phyloP scores from a whole-genome alignment of 2,113 vertebrate species.

The Cisticola juncidis region DNA sequence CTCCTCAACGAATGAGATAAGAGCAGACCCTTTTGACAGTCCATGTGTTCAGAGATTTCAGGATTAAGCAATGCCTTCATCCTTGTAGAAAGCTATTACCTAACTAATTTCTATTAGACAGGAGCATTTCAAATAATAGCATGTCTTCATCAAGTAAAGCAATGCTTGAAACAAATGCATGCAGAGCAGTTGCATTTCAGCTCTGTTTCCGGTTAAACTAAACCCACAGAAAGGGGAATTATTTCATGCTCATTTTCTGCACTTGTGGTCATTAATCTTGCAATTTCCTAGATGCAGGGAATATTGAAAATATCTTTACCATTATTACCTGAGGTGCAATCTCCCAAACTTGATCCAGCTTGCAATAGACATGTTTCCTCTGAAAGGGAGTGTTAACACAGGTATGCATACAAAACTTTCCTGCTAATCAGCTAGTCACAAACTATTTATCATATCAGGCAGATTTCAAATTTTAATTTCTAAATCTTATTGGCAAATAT shows the following conservation, averaged over 20 bases:
- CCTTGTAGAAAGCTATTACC: not conserved
- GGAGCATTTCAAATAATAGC: not conserved
- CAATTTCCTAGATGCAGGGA: not conserved
- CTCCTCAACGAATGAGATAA: not conserved
- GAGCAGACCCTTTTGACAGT: not conserved
- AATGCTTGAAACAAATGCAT: not conserved
- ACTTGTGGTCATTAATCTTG: not conserved
- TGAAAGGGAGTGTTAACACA: not conserved
- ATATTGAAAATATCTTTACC: not conserved
- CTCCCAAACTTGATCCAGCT: slow-evolving; percentile 46
- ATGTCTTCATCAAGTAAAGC: not conserved
- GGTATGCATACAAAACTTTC: not conserved
- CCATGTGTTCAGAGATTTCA: not conserved
- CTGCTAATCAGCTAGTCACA: not conserved
- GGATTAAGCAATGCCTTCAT: slow-evolving; percentile 10
- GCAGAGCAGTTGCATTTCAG: not conserved
- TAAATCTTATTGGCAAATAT: not conserved
- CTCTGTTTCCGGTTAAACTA: not conserved
- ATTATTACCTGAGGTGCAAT: not conserved
- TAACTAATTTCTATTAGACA: slow-evolving; percentile 16
- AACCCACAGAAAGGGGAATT: not conserved
- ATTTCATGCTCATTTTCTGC: not conserved
- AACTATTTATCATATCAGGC: not conserved
- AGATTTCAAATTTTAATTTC: not conserved
- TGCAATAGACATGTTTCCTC: slow-evolving; percentile 12